phyloP scores from a whole-genome alignment of 1,140 invertebrate genomes.

The Pogonomyrmex californicus region DNA sequence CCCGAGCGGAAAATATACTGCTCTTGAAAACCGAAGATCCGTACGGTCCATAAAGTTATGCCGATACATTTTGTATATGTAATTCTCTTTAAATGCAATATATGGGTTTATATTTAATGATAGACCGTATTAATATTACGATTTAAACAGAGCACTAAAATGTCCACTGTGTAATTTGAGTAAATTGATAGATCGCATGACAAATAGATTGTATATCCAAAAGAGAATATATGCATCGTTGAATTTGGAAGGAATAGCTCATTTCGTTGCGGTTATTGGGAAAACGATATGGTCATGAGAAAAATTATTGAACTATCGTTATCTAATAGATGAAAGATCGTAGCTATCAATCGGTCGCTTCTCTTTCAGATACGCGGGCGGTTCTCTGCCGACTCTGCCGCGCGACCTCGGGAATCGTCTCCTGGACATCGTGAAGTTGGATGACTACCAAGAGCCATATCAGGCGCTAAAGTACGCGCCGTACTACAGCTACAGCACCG shows the following conservation, averaged over 20 bases:
- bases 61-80: background rate
- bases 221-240: background rate
- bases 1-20: slow-evolving; percentile 54
- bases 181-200: background rate
- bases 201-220: background rate
- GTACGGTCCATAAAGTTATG: background rate
- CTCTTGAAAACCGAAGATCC: slow-evolving; percentile 40
- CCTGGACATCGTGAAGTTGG: slow-evolving; percentile 88
- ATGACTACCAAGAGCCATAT: slow-evolving; percentile 94
- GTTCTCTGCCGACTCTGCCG: slow-evolving; percentile 85
- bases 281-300: background rate
- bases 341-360: slow-evolving; percentile 7
- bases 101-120: background rate
- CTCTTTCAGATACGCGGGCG: slow-evolving; percentile 85
- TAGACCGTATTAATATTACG: background rate
- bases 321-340: background rate
- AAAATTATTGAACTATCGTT: background rate
- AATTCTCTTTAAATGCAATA: background rate
- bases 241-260: background rate
- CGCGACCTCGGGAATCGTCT: slow-evolving; percentile 85
- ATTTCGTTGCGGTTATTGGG: background rate
- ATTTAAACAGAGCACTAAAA: background rate
- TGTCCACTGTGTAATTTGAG: background rate
- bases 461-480: slow-evolving; percentile 92
- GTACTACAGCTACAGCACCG: slow-evolving; percentile 93